Percentiles rank a stretch among this genome's conserved stretches.
These are phyloP conservation scores for Pelodiscus sinensis DNA, from an alignment of 2,113 vertebrate genomes.

Conservation along the genomic window DNA sequence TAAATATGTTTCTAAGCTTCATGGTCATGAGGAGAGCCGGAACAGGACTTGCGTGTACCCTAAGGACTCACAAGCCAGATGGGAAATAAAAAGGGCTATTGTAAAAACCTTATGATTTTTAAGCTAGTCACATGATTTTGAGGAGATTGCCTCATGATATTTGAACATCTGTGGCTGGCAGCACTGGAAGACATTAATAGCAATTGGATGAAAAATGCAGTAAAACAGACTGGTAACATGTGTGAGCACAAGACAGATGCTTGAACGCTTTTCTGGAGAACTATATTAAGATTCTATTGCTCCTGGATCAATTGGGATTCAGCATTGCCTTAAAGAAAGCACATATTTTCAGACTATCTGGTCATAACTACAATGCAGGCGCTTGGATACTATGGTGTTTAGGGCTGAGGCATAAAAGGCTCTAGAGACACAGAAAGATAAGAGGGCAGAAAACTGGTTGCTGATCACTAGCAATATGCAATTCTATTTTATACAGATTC, in stretches of 20 bases:
- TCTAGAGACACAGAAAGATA: neutral
- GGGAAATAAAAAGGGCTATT: neutral
- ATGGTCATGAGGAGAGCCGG: neutral
- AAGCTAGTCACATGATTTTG: neutral
- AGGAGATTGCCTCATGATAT: neutral
- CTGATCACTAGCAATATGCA: neutral
- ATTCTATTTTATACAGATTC: fast-evolving
- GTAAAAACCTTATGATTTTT: constrained; percentile 2
- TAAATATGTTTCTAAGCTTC: neutral
- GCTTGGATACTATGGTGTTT: neutral
- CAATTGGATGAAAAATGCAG: constrained; percentile 31
- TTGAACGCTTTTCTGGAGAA: constrained; percentile 4
- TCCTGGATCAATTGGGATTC: neutral
- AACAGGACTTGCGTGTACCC: constrained; percentile 1
- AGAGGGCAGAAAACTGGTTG: neutral
- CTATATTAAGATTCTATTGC: neutral
- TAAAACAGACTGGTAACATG: neutral
- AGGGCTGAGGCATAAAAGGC: neutral
- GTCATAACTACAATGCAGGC: neutral
- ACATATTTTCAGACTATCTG: fast-evolving
- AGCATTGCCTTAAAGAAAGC: neutral
- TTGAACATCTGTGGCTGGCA: constrained; percentile 6
- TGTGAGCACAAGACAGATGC: neutral
- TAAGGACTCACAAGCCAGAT: constrained; percentile 22
- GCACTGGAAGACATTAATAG: neutral